Evolutionary conservation across 2,888 invertebrate species (phyloP).

Genomic region (Oithona nana): DNA sequence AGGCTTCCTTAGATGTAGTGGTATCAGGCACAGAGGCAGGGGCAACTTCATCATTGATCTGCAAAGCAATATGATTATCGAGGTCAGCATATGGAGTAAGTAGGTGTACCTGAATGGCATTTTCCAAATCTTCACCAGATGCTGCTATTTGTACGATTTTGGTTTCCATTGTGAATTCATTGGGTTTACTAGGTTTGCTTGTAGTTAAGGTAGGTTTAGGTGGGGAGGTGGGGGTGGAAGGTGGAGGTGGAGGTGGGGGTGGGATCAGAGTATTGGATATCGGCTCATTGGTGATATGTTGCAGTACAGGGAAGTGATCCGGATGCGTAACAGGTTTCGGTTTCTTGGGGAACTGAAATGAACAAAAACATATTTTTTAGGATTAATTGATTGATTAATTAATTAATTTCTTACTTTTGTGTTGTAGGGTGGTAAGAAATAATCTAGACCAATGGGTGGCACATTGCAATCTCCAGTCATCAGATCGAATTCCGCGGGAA

Average conservation of each 20-base stretch:
- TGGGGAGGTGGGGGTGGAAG: neutral
- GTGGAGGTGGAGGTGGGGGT: neutral
- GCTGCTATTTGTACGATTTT: neutral
- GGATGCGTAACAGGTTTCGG: neutral
- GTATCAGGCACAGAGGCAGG: neutral
- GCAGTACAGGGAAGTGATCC: neutral
- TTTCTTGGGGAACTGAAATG: neutral
- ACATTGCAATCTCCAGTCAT: slow-evolving; percentile 1
- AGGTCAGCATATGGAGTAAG: no score
- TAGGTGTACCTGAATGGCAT: neutral
- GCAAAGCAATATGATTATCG: neutral
- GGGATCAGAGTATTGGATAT: neutral
- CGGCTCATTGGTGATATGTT: neutral
- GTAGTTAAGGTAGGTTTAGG: no score
- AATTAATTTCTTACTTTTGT: neutral
- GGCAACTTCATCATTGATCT: slow-evolving; percentile 3
- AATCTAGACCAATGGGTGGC: neutral
- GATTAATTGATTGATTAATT: neutral
- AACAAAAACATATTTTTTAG: no score
- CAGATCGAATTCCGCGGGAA: slow-evolving; percentile 4
- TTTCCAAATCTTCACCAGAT: neutral
- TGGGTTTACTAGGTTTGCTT: neutral
- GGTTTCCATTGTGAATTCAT: neutral
- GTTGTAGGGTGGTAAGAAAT: neutral
- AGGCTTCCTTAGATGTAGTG: no score